A percentile compares a stretch with the other conserved stretches of the same genome.
These are phyloP conservation scores for Anguilla pacifica DNA, from an alignment of 2,797 vertebrate species.

Conservation along the genomic window DNA sequence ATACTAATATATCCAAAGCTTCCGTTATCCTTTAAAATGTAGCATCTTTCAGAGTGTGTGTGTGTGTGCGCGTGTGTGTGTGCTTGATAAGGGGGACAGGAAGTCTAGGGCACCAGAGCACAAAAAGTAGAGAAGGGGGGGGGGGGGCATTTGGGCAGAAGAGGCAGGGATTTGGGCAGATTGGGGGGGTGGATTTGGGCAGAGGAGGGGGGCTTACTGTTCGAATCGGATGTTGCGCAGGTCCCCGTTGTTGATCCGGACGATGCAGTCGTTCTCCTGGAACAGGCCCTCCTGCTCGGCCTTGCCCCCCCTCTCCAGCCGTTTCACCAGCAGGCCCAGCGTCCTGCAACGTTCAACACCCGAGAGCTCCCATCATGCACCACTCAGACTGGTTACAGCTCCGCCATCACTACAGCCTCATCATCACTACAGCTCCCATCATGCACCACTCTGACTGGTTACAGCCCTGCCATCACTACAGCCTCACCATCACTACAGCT, in stretches of 20 bases:
- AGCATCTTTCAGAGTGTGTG: neutral
- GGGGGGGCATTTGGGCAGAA: no score
- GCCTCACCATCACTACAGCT: no score
- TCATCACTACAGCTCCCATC: no score
- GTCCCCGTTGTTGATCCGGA: constrained; percentile 92
- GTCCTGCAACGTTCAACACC: constrained; percentile 75
- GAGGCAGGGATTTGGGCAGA: no score
- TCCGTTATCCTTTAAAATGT: neutral
- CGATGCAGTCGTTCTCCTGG: constrained; percentile 93
- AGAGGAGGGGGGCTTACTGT: constrained; percentile 66
- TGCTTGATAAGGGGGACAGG: no score
- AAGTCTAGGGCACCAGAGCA: no score
- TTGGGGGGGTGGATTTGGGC: no score
- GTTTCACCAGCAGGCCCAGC: constrained; percentile 38
- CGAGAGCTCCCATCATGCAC: neutral
- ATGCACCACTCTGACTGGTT: no score
- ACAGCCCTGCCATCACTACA: no score
- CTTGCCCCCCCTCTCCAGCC: constrained; percentile 80
- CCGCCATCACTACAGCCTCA: no score
- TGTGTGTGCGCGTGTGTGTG: no score
- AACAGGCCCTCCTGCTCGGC: constrained; percentile 92
- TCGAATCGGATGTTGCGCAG: constrained; percentile 93
- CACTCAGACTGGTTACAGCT: neutral
- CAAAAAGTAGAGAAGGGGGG: no score
- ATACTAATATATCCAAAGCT: neutral